Base-by-base conservation (phyloP, 2,113 vertebrate species). In the Tiliqua scincoides region DNA sequence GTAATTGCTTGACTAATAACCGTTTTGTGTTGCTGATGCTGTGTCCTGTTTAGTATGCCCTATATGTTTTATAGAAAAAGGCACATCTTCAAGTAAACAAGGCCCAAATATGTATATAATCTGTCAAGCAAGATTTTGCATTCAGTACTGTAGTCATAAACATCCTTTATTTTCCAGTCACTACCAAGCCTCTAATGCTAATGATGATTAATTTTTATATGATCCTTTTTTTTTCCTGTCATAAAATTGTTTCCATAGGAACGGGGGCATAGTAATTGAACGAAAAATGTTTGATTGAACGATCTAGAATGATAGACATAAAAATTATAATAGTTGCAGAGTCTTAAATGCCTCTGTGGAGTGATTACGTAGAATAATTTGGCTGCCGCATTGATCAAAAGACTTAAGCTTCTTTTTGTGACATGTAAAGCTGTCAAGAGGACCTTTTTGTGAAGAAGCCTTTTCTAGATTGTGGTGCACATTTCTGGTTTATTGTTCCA, bases 301-400 rank as follows among this genome's bases (percentile, higher is more conserved):
- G 89, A 86, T 81, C 79, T 76, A 88, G 65, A 87, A 93, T 6
- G 2, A 48, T 35, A 85, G 71, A 85, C 80, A 84, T 87, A 87
- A 77, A 94, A 77, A 70, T 86, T 94, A 90, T 90, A 91, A 93
- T 94, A 84, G 85, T 79, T 94, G n/a, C 79, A 62, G 35, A 70
- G n/a, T 77, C 91, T 87, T 89, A 93, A 90, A 87, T 94, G 87
- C 14, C 76, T 87, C 90, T 94, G 92, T 94, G 92, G 89, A 93
- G 91, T 30, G 79, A 93, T 94, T 94, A n/a, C n/a, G n/a, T n/a
- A 87, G 91, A 96, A 96, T 96, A 93, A 94, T 96, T 94, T 88
- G 85, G 43, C 92, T 96, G 91, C 94, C 91, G 93, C 90, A 93
- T 95, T 91, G 95, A 95, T 95, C 92, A 92, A 82, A 84, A 81